Evolutionary conservation across 2,797 vertebrate species (phyloP), one percentile per base, ranked within the genome.

Genomic region (Triplophysa bombifrons): DNA sequence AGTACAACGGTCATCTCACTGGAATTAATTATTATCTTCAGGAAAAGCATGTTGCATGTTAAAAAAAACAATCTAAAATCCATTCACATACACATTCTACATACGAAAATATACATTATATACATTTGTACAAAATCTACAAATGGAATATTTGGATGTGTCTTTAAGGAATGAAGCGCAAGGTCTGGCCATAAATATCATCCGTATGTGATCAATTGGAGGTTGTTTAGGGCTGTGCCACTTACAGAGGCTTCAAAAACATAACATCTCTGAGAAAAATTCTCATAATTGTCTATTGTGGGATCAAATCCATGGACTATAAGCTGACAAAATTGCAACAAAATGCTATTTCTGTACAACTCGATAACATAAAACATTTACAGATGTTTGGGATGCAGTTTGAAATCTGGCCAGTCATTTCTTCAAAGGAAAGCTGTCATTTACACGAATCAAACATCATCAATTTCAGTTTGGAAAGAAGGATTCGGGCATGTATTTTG

Each of bases 331-430:
- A 34, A 34, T 34, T 34, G 5, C 25, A 2, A 48, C 61, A 44
- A 78, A 63, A 58, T 22, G 25, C 22, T 72, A 79, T 44, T 66
- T 56, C 60, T 55, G 61, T 56, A 66, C 30, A 73, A 73, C 41
- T 44, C 48, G 58, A 80, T 38, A 17, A 34, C 3, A 63, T 61
- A 63, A 72, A 51, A 63, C n/a, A 72, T 71, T 38, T 70, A 22
- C 66, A 78, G 51, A 22, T 20, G 61, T 79, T 79, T 56, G 16
- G 20, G 22, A 63, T 20, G 46, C 44, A 70, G 30, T 30, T 30
- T 30, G 56, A 25, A 70, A 68, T 64, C 3, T 61, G 27, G 11
- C n/a, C 30, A 9, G 9, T 2, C 12, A 10, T 12, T 16, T 27
- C 3, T 53, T 78, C 13, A 50, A 70, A 41, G 25, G 48, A 41